phyloP scores from a whole-genome alignment of 2,113 vertebrate species.

The Gopherus flavomarginatus region DNA sequence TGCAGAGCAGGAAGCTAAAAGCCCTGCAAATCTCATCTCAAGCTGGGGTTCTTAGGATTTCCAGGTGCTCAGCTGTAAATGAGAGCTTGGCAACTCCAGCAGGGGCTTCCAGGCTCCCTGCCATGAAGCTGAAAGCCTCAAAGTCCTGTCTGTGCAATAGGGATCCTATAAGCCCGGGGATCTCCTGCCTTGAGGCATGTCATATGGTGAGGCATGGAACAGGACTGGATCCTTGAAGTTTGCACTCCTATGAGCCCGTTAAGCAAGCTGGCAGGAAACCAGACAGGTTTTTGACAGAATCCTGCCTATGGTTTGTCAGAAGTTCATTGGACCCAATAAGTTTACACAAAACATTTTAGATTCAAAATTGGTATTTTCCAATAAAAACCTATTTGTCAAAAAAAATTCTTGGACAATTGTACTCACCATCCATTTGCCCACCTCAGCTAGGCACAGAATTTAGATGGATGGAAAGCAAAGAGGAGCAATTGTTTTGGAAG shows the following conservation, averaged over 20 bases:
- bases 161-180: not conserved
- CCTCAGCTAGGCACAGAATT: not conserved
- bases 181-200: not conserved
- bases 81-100: not conserved
- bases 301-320: not conserved
- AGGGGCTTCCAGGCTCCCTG: not conserved
- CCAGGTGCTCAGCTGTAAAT: not conserved
- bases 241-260: not conserved
- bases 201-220: not conserved
- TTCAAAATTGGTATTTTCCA: not conserved
- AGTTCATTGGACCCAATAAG: not conserved
- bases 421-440: not conserved
- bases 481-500: constrained; percentile 9
- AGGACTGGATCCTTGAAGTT: too few species aligned
- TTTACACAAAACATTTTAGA: not conserved
- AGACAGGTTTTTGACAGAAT: not conserved
- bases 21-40: not conserved
- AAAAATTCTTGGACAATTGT: not conserved
- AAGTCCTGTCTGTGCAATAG: not conserved
- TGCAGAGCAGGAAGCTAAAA: not conserved
- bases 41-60: not conserved
- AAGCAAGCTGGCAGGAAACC: not conserved
- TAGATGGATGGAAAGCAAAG: not conserved
- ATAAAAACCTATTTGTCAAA: not conserved
- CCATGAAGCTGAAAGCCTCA: not conserved